These are phyloP conservation scores for Phrynosoma platyrhinos DNA, from an alignment of 2,113 vertebrate species.

Conservation along the genomic window DNA sequence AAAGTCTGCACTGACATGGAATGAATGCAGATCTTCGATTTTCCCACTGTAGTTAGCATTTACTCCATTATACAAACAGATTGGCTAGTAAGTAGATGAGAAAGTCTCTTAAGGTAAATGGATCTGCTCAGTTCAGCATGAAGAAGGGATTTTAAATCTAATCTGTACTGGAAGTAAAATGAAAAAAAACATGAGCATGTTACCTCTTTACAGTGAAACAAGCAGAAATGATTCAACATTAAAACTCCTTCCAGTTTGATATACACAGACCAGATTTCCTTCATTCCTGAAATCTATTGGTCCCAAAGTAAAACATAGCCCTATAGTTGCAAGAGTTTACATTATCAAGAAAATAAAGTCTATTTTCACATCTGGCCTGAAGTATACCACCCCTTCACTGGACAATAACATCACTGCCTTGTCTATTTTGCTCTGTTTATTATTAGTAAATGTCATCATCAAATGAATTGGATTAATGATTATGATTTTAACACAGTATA, in stretches of 20 bases:
- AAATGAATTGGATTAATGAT: background rate
- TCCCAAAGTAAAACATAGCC: rapidly evolving
- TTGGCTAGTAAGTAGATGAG: background rate
- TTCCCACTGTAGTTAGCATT: background rate
- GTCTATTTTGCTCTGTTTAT: background rate
- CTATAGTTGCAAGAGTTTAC: background rate
- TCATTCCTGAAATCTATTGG: rapidly evolving
- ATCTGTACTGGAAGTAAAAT: background rate
- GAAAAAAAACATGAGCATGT: rapidly evolving
- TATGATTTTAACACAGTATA: background rate
- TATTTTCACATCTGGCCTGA: background rate
- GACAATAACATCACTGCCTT: background rate
- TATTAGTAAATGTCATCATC: background rate
- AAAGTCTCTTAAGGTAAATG: background rate
- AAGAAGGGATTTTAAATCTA: background rate
- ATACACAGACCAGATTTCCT: rapidly evolving
- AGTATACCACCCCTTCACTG: conserved; percentile 8
- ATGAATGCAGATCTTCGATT: background rate
- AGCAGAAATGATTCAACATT: background rate
- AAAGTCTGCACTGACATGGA: background rate
- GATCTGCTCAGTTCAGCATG: background rate
- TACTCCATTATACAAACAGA: background rate
- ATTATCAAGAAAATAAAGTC: background rate
- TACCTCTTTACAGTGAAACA: rapidly evolving
- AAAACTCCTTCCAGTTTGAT: conserved; percentile 7